These are phyloP conservation scores for Ficedula albicollis DNA, from an alignment of 2,797 vertebrate genomes.

Conservation along the genomic window DNA sequence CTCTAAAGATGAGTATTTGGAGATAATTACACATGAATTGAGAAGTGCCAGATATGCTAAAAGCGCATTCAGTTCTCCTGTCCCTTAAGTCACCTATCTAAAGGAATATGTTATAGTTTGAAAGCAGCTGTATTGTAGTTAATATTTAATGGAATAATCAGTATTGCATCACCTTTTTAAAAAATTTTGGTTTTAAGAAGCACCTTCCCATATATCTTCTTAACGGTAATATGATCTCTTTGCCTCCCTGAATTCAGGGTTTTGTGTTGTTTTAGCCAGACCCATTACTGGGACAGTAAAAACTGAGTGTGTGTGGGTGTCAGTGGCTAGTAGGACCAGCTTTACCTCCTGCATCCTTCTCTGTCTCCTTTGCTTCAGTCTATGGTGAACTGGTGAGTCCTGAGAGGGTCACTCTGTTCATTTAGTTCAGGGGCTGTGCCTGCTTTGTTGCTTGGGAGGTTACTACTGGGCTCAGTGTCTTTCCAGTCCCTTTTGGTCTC, in stretches of 20 bases:
- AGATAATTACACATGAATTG: background rate
- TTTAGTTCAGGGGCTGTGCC: background rate
- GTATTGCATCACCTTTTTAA: constrained; percentile 1
- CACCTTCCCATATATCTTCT: background rate
- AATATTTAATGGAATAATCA: constrained; percentile 47
- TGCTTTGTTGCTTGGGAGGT: background rate
- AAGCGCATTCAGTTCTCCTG: background rate
- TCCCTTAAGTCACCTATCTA: background rate
- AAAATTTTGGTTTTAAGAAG: background rate
- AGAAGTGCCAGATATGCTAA: background rate
- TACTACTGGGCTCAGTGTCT: background rate
- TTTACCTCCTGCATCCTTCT: background rate
- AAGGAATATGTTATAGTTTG: background rate
- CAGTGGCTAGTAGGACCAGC: background rate
- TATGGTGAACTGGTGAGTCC: background rate
- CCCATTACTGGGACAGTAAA: background rate
- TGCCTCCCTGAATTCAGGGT: background rate
- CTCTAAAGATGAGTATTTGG: background rate
- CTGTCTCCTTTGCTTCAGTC: background rate
- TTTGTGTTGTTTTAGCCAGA: background rate
- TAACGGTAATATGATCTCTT: background rate
- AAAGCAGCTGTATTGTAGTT: constrained; percentile 18
- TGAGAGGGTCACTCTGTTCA: background rate
- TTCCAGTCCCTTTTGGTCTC: background rate
- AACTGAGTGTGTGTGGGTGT: background rate